Base-by-base conservation (phyloP, 2,888 invertebrate genomes). In the Steinernema carpocapsae region DNA sequence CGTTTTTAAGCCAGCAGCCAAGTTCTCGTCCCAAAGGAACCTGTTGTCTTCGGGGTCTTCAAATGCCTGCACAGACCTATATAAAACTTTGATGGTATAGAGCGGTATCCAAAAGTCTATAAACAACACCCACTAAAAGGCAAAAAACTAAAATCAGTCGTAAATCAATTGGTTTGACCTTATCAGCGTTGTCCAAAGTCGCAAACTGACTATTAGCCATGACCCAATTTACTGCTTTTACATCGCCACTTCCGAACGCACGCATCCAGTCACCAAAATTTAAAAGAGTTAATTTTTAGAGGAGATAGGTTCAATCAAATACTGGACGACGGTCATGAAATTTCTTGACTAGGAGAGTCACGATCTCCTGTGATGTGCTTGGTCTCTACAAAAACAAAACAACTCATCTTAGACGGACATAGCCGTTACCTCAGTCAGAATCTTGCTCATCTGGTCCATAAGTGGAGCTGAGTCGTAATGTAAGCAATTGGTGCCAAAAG, bases 381-480 rank as follows among this genome's bases (percentile, higher is more conserved):
- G 43, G 43, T 14, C 14, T 43, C 43, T 43, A 43, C 7, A 43
- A 43, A 14, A n/a, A n/a, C n/a, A n/a, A n/a, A n/a, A n/a, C n/a
- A n/a, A n/a, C 43, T 7, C 43, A 43, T 43, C 43, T 43, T n/a
- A n/a, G n/a, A n/a, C n/a, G n/a, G n/a, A n/a, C n/a, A n/a, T n/a
- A n/a, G n/a, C n/a, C n/a, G 12, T 51, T 10, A 51, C 51, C 51
- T 51, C 12, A 19, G 12, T 51, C 6, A 51, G 51, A 10, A 19
- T 19, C 51, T 10, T 19, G 6, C n/a, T 51, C 12, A 51, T 51
- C 51, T 51, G 10, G 12, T 51, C 12, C 51, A 51, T 51, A 10
- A 51, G 51, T 6, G 51, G 51, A 10, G 19, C 19, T 19, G 51
- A 51, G n/a, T 51, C 51, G 51, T 51, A 51, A 51, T 51, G 51